phyloP scores from a whole-genome alignment of 2,888 invertebrate genomes.

The Bedellia somnulentella region DNA sequence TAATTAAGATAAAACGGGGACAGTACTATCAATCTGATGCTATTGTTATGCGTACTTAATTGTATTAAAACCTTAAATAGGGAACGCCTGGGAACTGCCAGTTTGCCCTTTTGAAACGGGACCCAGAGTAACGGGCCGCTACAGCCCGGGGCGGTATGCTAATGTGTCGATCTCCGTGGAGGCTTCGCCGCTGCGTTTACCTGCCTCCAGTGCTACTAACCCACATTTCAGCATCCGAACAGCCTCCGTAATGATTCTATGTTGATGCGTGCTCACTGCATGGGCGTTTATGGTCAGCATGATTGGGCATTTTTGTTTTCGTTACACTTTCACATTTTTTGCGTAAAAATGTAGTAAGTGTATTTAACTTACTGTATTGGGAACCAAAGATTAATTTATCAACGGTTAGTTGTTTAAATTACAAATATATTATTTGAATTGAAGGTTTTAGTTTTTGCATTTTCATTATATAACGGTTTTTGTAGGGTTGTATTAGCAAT shows the following conservation, averaged over 20 bases:
- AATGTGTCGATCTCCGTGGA: constrained; percentile 31
- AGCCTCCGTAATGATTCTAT: constrained; percentile 35
- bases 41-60: too few species aligned
- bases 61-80: too few species aligned
- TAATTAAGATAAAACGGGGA: constrained; percentile 4
- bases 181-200: constrained; percentile 23
- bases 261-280: constrained; percentile 11
- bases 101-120: constrained; percentile 33
- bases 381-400: too few species aligned
- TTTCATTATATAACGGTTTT: too few species aligned
- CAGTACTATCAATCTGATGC: too few species aligned
- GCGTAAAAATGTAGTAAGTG: too few species aligned
- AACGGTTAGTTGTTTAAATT: too few species aligned
- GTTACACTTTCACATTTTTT: constrained; percentile 52
- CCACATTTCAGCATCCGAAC: constrained; percentile 29
- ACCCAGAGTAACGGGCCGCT: constrained; percentile 41
- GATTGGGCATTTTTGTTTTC: constrained; percentile 37
- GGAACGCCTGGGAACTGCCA: too few species aligned
- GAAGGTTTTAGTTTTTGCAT: too few species aligned
- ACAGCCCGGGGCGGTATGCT: constrained; percentile 44
- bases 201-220: constrained; percentile 38
- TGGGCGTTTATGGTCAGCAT: constrained; percentile 28
- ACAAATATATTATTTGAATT: too few species aligned
- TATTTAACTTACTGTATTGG: too few species aligned
- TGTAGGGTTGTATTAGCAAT: too few species aligned